Base-by-base conservation (phyloP, 2,888 invertebrate species). In the Orthonychiurus folsomi region DNA sequence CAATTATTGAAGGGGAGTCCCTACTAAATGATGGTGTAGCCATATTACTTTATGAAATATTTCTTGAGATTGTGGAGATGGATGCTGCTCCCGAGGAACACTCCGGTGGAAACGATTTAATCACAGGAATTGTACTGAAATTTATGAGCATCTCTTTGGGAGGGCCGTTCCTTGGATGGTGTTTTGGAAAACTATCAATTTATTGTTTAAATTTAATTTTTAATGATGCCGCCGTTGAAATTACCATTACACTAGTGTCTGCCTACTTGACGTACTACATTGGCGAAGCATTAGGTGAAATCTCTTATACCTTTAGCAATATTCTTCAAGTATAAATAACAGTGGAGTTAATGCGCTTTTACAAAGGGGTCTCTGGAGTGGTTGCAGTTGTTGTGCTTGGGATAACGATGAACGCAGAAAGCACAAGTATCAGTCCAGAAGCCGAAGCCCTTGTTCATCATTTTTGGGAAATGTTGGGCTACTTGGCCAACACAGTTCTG, bases 401-500 rank as follows among this genome's bases (percentile, higher is more conserved):
- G 0, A 73, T 79, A 0, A 74, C 74, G 3, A 72, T 80, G 64
- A 78, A 75, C 65, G 73, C 74, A 2, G 76, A 78, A 62, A 74
- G 75, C 56, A 77, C 78, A 50, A 76, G 75, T 66, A 77, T 79
- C 62, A 79, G 78, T 62, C 78, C 79, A 0, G 79, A 78, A 71
- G 79, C 78, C 20, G 78, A 79, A 58, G 73, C 73, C 18, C 75
- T 76, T 37, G 71, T 79, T 18, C 77, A 78, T 70, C 77, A 77
- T 74, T 79, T 79, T 63, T 73, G 73, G 73, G 77, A 79, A 68
- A 76, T 78, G 61, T 65, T 80, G 65, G 76, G 77, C 9, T 80
- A 79, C 66, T 74, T 79, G 65, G 78, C 79, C 15, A 84, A 84
- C 69, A 82, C 83, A 0, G 73, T 84, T 15, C 79, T 85, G 50